These are phyloP conservation scores for Eira barbara DNA, from an alignment of 2,113 vertebrate species.

Conservation along the genomic window DNA sequence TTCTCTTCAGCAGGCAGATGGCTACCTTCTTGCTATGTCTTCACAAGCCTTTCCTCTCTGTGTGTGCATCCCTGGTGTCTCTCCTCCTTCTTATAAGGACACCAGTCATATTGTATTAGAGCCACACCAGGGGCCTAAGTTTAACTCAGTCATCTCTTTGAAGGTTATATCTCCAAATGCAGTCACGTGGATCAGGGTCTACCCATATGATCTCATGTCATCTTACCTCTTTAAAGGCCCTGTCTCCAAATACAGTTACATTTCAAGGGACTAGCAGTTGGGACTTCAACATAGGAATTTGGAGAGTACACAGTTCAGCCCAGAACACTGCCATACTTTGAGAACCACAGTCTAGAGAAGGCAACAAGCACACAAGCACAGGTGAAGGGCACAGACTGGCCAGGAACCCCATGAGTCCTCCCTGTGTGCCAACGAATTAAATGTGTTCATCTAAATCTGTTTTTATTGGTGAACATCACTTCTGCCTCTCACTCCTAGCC, in stretches of 20 bases:
- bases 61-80: neutral
- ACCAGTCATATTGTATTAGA: neutral
- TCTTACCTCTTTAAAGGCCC: neutral
- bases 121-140: neutral
- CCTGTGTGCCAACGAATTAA: neutral
- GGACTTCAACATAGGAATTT: neutral
- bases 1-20: too few species aligned
- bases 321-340: neutral
- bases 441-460: neutral
- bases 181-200: neutral
- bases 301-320: neutral
- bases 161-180: neutral
- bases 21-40: neutral
- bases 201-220: neutral
- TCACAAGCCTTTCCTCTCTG: neutral
- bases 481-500: neutral
- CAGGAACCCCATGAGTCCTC: neutral
- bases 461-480: neutral
- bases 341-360: neutral
- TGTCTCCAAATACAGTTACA: neutral
- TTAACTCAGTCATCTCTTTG: neutral
- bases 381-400: neutral
- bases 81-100: neutral
- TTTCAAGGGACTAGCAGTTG: neutral
- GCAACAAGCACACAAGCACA: neutral